Conservation (phyloP, 2,113 vertebrate genomes). For the Sialia sialis region DNA sequence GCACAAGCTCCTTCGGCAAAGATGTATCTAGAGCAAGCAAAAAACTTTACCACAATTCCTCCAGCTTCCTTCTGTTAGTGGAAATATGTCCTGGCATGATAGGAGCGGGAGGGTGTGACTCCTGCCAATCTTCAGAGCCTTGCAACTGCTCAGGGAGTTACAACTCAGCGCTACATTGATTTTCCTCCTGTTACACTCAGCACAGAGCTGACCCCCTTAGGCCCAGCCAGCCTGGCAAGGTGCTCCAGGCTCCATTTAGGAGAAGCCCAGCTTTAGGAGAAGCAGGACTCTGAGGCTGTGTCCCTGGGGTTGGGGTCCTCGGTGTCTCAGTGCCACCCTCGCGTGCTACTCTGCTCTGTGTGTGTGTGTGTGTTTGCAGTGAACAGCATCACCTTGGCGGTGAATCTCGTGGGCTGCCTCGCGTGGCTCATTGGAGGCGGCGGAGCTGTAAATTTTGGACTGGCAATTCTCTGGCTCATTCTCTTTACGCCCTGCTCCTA, state of each 20-base stretch:
- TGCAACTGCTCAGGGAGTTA: background rate
- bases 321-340: background rate
- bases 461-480: constrained; percentile 97
- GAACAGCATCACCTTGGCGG: constrained; percentile 89
- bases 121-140: background rate
- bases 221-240: background rate
- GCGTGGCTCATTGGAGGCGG: constrained; percentile 98
- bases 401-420: constrained; percentile 96
- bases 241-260: background rate
- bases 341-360: constrained; percentile 49
- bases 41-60: background rate
- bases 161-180: background rate
- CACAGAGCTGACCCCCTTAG: background rate
- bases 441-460: constrained; percentile 94
- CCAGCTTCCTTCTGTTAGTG: background rate
- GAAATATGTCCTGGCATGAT: rapidly evolving
- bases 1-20: background rate
- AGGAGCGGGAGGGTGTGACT: rapidly evolving
- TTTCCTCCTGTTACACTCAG: background rate
- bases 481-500: constrained; percentile 99
- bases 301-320: background rate
- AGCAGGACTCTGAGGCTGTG: background rate
- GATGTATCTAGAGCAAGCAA: background rate
- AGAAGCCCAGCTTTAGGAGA: background rate
- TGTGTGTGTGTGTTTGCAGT: constrained; percentile 83